Evolutionary conservation across 2,113 vertebrate genomes (phyloP).

Genomic region (Oreochromis spilurus): DNA sequence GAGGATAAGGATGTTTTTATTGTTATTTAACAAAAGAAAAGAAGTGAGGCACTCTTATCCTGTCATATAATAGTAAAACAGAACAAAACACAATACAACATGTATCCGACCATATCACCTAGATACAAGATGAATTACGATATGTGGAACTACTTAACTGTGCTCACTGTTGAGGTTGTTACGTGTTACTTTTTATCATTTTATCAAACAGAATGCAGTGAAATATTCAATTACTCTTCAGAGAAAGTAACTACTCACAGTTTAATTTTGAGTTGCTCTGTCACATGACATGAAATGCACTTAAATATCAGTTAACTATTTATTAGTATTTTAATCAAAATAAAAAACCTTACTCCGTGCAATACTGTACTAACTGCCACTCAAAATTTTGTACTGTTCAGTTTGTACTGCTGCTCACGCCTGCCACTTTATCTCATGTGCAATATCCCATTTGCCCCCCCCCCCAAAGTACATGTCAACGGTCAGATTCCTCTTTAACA

Average conservation of each 20-base stretch:
- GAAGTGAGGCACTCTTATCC: fast-evolving
- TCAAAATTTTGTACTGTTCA: too few relatives aligned
- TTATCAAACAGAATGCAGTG: too few relatives aligned
- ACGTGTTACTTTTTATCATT: not conserved
- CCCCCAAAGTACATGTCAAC: too few relatives aligned
- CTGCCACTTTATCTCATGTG: too few relatives aligned
- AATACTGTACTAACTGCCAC: too few relatives aligned
- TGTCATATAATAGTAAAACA: not conserved
- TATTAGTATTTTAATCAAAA: too few relatives aligned
- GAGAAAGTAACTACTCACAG: not conserved
- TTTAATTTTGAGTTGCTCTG: not conserved
- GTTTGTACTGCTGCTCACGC: too few relatives aligned
- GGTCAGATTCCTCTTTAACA: too few relatives aligned
- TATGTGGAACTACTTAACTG: not conserved
- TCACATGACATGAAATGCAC: not conserved
- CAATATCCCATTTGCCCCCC: too few relatives aligned
- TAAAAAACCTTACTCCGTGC: too few relatives aligned
- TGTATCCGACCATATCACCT: not conserved
- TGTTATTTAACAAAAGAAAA: not conserved
- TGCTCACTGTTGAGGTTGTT: not conserved
- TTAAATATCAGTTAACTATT: not conserved
- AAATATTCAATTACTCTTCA: not conserved
- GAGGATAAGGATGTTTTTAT: not conserved
- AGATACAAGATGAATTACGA: not conserved
- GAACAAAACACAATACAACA: not conserved